phyloP scores from a whole-genome alignment of 2,113 vertebrate species.

The Nestor notabilis region DNA sequence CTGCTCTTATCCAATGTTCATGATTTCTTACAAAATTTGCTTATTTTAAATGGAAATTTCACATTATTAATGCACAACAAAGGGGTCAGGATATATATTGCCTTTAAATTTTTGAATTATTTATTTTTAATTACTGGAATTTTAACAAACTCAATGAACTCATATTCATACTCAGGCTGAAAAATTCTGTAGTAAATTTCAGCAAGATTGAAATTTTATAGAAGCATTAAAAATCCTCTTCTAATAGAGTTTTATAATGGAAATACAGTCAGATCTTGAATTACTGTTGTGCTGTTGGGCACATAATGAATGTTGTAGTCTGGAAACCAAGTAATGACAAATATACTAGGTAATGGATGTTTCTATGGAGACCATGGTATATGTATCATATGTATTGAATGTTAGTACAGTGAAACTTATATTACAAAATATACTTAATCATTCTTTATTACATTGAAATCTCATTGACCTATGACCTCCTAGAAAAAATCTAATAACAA shows the following conservation, averaged over 20 bases:
- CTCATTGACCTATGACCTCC: not conserved
- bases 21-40: not conserved
- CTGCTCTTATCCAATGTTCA: not conserved
- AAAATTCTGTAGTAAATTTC: not conserved
- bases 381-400: not conserved
- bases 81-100: rapidly evolving
- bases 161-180: not conserved
- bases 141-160: not conserved
- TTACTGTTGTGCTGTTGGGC: not conserved
- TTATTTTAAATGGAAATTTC: not conserved
- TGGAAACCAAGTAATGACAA: not conserved
- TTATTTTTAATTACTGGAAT: not conserved
- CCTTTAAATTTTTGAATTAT: not conserved
- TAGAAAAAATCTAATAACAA: not conserved
- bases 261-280: not conserved
- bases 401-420: not conserved
- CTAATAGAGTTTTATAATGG: not conserved
- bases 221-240: not conserved
- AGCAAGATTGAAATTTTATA: not conserved
- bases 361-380: not conserved
- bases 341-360: not conserved
- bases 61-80: not conserved
- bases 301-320: not conserved
- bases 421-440: not conserved
- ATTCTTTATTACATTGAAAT: not conserved